A percentile compares a stretch with the other conserved stretches of the same genome.
These are phyloP conservation scores for Struthidea cinerea DNA, from an alignment of 2,113 vertebrate genomes.

Conservation along the genomic window DNA sequence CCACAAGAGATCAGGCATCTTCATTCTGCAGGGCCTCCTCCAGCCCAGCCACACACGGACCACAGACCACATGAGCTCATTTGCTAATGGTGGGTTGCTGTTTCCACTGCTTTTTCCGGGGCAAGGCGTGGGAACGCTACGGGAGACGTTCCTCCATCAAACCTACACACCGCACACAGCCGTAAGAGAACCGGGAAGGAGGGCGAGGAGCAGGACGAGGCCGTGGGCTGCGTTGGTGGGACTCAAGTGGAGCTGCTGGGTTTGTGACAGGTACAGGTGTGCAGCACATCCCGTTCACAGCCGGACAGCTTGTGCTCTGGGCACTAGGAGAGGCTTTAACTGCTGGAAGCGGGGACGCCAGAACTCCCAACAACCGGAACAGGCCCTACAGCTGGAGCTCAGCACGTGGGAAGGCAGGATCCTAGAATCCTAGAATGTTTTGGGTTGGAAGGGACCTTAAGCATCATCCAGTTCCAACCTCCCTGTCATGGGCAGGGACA, in stretches of 20 bases:
- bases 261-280: not conserved
- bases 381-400: not conserved
- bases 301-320: not conserved
- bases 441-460: not conserved
- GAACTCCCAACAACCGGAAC: not conserved
- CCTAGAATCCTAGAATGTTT: not conserved
- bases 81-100: not conserved
- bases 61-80: not conserved
- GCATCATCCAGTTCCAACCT: not conserved
- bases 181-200: accelerated
- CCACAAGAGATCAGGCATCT: not conserved
- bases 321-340: not conserved
- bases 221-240: accelerated
- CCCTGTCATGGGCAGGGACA: not conserved
- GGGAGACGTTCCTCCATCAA: not conserved
- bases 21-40: not conserved
- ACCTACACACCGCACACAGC: accelerated
- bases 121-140: accelerated
- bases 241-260: not conserved
- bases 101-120: not conserved
- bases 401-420: not conserved
- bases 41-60: not conserved
- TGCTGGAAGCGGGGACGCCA: accelerated
- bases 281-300: accelerated
- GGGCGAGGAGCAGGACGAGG: accelerated